These are phyloP conservation scores for Ophion costatus DNA, from an alignment of 2,888 invertebrate species.

Conservation along the genomic window DNA sequence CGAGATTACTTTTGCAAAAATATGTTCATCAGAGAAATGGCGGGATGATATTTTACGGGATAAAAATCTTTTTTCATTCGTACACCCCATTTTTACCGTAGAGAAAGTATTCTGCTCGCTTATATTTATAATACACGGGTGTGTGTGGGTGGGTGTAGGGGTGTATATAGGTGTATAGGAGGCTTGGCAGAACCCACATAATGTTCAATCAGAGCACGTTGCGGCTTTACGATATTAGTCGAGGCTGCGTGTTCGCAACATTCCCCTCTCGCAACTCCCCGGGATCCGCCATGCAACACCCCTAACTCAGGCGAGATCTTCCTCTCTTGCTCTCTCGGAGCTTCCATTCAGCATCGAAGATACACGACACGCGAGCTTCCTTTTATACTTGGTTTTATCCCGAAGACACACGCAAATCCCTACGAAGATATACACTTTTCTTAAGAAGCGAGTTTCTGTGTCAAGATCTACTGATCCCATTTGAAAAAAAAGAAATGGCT, in stretches of 20 bases:
- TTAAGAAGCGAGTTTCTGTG: constrained; percentile 5
- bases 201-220: constrained; percentile 83
- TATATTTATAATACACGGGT: not conserved
- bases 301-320: constrained; percentile 64
- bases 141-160: not conserved
- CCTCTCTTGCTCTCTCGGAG: constrained; percentile 38
- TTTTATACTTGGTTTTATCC: constrained; percentile 43
- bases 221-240: constrained; percentile 83
- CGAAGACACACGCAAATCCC: constrained; percentile 22
- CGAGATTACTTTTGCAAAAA: constrained; percentile 32
- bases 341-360: constrained; percentile 52
- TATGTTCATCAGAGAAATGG: constrained; percentile 31
- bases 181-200: constrained; percentile 79
- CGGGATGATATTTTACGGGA: constrained; percentile 35
- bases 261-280: constrained; percentile 63
- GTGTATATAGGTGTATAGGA: constrained; percentile 59
- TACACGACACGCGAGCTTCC: constrained; percentile 41
- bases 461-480: not conserved
- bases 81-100: constrained; percentile 41
- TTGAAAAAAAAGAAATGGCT: not conserved
- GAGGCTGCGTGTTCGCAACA: constrained; percentile 61
- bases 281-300: constrained; percentile 54
- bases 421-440: constrained; percentile 25
- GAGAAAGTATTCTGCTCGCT: constrained; percentile 11
- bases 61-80: constrained; percentile 31